Base-by-base conservation (phyloP, 2,888 invertebrate genomes). In the Tetragnatha montana region DNA sequence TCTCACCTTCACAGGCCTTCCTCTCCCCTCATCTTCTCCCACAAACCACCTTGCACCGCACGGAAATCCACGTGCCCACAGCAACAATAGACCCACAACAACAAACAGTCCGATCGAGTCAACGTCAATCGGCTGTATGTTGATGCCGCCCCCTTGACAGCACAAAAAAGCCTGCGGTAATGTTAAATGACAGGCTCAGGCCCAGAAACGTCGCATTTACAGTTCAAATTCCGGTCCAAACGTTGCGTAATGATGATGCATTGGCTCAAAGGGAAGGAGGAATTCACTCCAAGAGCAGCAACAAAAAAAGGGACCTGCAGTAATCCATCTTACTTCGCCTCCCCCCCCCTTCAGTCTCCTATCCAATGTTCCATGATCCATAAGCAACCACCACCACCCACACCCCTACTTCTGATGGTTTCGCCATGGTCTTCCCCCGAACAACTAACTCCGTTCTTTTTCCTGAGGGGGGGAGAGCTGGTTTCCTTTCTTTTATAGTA, bases 221-320 rank as follows among this genome's bases (percentile, higher is more conserved):
- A 90, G 89, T 90, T 90, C 89, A 90, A 90, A 90, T 90, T 90
- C 87, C 89, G 89, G 89, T 82, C 89, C 89, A 87, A 90, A 90
- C 81, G 86, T 74, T 69, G 73, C 78, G 87, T 90, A 90, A 90
- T 90, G 89, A 90, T 90, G 89, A 90, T 90, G 89, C 87, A 90
- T 90, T 51, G 89, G 85, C 89, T 89, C 88, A 89, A 89, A 89
- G 88, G 88, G 84, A 89, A 85, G 85, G 70, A 81, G 76, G 89
- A 89, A 89, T 89, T 89, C 85, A 89, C 89, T 89, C 84, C 89
- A 35, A 75, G 73, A 82, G 76, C 35, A 81, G 75, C 71, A 80
- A 89, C 69, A 85, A 71, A 84, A 79, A 71, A 51, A 17, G 79
- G 49, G 51, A 85, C 71, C 89, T 81, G 84, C 71, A 86, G 35